A percentile compares a stretch with the other conserved stretches of the same genome.
Conservation (phyloP, 2,888 invertebrate genomes). For the Caprella mutica region DNA sequence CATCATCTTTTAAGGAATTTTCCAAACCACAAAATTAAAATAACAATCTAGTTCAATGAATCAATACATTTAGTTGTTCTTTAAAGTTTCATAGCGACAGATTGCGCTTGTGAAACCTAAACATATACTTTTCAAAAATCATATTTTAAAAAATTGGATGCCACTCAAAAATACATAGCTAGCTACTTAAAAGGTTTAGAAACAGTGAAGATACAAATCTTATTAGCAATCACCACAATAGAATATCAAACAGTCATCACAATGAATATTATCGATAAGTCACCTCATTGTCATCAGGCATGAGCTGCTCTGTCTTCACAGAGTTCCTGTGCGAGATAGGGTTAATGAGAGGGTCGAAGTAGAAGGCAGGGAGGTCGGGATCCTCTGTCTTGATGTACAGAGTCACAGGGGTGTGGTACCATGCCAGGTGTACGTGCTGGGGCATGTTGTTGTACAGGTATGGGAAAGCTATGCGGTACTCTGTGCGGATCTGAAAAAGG, state of each 20-base stretch:
- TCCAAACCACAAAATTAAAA: too few species aligned
- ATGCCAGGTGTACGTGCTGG: slow-evolving; percentile 93
- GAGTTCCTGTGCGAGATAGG: slow-evolving; percentile 93
- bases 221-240: background rate
- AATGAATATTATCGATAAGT: background rate
- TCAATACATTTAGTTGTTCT: too few species aligned
- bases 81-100: too few species aligned
- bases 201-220: background rate
- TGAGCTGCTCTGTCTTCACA: slow-evolving; percentile 59
- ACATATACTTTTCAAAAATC: too few species aligned
- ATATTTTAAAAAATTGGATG: too few species aligned
- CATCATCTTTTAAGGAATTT: too few species aligned
- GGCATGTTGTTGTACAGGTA: slow-evolving; percentile 98
- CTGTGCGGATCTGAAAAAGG: slow-evolving; percentile 78
- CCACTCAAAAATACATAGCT: background rate
- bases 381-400: slow-evolving; percentile 99
- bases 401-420: slow-evolving; percentile 99
- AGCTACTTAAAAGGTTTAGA: background rate
- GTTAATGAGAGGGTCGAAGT: slow-evolving; percentile 98
- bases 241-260: background rate
- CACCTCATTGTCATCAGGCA: slow-evolving; percentile 87
- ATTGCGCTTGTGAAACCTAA: too few species aligned
- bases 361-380: slow-evolving; percentile 98
- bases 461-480: slow-evolving; percentile 98
- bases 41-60: too few species aligned